Percentiles rank a stretch among this genome's conserved stretches.
phyloP scores from a whole-genome alignment of 2,797 vertebrate species.

The Lagothrix lagotricha region DNA sequence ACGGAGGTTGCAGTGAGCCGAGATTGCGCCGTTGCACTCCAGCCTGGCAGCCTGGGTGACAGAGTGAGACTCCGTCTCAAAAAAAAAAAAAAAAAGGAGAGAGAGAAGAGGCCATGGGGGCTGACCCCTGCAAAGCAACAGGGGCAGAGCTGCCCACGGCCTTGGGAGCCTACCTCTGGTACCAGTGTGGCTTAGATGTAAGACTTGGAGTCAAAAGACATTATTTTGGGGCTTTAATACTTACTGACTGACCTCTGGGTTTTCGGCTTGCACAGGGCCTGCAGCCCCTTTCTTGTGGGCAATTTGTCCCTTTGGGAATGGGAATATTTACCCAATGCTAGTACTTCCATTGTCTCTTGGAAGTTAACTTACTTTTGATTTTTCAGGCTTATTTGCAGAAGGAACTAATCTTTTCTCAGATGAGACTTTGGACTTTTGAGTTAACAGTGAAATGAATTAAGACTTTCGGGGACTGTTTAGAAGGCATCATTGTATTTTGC shows the following conservation, averaged over 20 bases:
- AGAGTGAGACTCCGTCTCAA: too few species aligned
- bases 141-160: background rate
- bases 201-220: background rate
- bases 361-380: background rate
- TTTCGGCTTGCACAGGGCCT: background rate
- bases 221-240: background rate
- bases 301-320: background rate
- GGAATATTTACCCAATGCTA: background rate
- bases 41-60: too few species aligned
- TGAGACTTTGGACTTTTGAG: background rate
- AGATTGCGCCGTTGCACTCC: too few species aligned
- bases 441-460: background rate
- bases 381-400: background rate
- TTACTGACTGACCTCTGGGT: background rate
- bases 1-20: too few species aligned
- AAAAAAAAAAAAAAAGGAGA: background rate
- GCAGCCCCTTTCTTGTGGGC: background rate
- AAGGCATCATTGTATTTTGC: too few species aligned
- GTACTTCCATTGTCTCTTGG: background rate
- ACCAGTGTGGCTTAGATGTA: background rate
- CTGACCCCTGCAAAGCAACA: background rate
- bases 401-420: background rate
- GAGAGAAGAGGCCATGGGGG: background rate
- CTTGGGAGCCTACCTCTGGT: background rate
- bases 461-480: too few species aligned